A percentile compares a stretch with the other conserved stretches of the same genome.
These are phyloP conservation scores for Odontomyia ornata DNA, from an alignment of 2,888 invertebrate species.

Conservation along the genomic window DNA sequence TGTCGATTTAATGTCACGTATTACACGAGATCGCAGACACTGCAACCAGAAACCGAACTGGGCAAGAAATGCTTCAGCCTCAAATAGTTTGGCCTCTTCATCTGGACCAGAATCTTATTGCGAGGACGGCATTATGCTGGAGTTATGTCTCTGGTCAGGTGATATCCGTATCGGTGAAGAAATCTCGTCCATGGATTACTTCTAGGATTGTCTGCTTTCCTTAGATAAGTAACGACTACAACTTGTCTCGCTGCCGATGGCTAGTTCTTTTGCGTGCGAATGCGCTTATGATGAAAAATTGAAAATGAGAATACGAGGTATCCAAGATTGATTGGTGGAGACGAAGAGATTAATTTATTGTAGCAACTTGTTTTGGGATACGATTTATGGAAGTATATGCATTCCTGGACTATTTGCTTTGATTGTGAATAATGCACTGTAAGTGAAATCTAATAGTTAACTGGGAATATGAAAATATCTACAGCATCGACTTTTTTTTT, in stretches of 20 bases:
- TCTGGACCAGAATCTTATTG: not conserved
- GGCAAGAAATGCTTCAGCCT: not conserved
- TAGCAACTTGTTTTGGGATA: no score
- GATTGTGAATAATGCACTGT: no score
- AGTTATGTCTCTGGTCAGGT: conserved; percentile 29
- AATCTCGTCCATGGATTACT: conserved; percentile 45
- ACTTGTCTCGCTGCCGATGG: not conserved
- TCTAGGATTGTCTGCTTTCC: conserved; percentile 35
- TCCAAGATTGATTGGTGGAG: not conserved
- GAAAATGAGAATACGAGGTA: not conserved
- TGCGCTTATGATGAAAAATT: not conserved
- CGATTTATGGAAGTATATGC: no score
- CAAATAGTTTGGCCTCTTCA: not conserved
- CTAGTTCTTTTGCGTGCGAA: not conserved
- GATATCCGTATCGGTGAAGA: conserved; percentile 41
- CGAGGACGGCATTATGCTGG: not conserved
- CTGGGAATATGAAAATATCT: no score
- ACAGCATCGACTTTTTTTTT: no score
- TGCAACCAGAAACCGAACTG: not conserved
- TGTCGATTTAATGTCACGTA: conserved; percentile 18
- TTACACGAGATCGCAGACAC: conserved; percentile 14
- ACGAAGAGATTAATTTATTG: not conserved
- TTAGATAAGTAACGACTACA: conserved; percentile 36
- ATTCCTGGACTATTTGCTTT: no score
- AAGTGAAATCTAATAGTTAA: no score